phyloP scores from a whole-genome alignment of 2,113 vertebrate species.

The Poecilia latipinna region DNA sequence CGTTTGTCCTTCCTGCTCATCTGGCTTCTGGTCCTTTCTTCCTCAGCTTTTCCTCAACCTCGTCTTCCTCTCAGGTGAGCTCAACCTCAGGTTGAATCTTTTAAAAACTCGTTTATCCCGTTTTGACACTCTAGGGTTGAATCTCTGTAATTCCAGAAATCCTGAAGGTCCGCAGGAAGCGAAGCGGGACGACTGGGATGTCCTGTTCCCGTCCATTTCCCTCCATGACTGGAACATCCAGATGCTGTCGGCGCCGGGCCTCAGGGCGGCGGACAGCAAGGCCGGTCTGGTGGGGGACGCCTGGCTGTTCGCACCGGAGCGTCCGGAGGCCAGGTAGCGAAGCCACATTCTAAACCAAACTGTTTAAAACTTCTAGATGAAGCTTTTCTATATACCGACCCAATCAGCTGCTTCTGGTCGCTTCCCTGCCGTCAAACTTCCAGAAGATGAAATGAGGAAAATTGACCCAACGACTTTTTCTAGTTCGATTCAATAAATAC shows the following conservation, averaged over 20 bases:
- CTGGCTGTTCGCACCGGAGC: constrained; percentile 70
- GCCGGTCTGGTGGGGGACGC: constrained; percentile 54
- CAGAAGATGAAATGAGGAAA: too few species aligned
- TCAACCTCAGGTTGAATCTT: not conserved
- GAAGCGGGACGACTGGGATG: constrained; percentile 59
- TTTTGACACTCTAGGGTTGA: not conserved
- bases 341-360: not conserved
- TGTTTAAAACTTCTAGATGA: too few species aligned
- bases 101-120: not conserved
- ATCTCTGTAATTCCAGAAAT: constrained; percentile 20
- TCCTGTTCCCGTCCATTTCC: constrained; percentile 69
- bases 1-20: constrained; percentile 56
- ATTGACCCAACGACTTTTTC: too few species aligned
- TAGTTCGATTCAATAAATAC: too few species aligned
- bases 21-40: constrained; percentile 62
- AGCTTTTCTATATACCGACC: too few species aligned
- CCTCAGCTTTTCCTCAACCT: constrained; percentile 70
- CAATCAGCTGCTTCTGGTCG: too few species aligned
- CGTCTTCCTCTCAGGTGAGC: constrained; percentile 59
- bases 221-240: constrained; percentile 76
- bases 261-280: constrained; percentile 49
- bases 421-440: too few species aligned
- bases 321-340: constrained; percentile 48
- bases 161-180: constrained; percentile 46
- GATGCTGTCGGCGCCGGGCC: constrained; percentile 64